Percentiles rank a stretch among this genome's conserved stretches.
Evolutionary conservation across 2,888 invertebrate genomes (phyloP).

Genomic region (Eupithecia centaureata): DNA sequence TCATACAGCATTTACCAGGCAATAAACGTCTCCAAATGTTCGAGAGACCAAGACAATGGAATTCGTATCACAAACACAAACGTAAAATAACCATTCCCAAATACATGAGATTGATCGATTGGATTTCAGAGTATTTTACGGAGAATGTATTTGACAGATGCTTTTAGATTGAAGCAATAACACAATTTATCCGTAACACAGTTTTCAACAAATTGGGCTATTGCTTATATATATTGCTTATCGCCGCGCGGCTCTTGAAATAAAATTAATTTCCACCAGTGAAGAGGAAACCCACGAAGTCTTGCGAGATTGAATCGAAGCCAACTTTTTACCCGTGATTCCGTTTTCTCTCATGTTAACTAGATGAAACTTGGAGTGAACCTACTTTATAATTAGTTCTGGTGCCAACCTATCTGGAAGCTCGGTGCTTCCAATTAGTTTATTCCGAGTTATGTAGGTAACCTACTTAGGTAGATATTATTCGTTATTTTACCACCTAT

Average conservation of each 20-base stretch:
- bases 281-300: conserved; percentile 41
- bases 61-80: not conserved
- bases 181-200: conserved; percentile 28
- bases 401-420: not conserved
- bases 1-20: too few species aligned
- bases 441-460: not conserved
- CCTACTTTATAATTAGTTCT: conserved; percentile 43
- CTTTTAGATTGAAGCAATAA: conserved; percentile 18
- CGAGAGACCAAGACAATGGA: not conserved
- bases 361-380: conserved; percentile 14
- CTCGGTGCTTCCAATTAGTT: not conserved
- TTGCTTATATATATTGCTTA: conserved; percentile 41
- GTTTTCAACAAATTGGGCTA: conserved; percentile 34
- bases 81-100: not conserved
- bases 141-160: not conserved
- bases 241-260: conserved; percentile 45
- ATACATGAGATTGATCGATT: not conserved
- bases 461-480: not conserved
- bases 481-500: too few species aligned
- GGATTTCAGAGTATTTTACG: not conserved
- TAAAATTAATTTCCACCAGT: conserved; percentile 51
- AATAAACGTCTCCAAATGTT: too few species aligned
- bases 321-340: conserved; percentile 50
- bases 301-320: conserved; percentile 51
- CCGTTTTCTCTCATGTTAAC: conserved; percentile 13